Base-by-base conservation (phyloP, 2,113 vertebrate genomes). In the Oreochromis niloticus region DNA sequence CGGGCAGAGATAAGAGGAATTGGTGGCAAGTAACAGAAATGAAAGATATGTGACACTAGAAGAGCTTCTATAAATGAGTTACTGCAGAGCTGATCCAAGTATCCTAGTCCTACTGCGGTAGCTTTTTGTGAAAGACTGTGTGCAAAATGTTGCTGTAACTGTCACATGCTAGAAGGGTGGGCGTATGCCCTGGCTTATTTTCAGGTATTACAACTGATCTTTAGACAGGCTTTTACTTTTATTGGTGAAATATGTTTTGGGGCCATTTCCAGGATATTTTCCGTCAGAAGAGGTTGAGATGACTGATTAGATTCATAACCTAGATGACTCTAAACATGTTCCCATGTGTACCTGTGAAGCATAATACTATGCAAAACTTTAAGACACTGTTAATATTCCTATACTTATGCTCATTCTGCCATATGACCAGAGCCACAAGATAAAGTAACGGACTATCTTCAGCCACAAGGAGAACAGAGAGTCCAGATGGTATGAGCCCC, bases 1-100 rank as follows among this genome's bases (percentile, higher is more conserved):
- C 59, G 1, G 22, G 56, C 34, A 66, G 82, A 82, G 85, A 91
- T 87, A 81, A 89, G 86, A 91, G 32, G 88, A 89, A 75, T 3
- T 48, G 63, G 82, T 85, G 86, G 63, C 88, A 71, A 85, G 36
- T 52, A 57, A 52, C 52, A 79, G 68, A 83, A 87, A 86, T 90
- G 50, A 84, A 87, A 90, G 83, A 88, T 75, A 66, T 71, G 81
- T 57, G 71, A 68, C 87, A 50, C 71, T 24, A 39, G 59, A 73
- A 52, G 36, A 52, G 82, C 82, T 83, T 83, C 59, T 73, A 68
- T 82, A 80, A 83, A 66, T 81, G 34, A 91, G 73, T 56, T 73
- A 52, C 83, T 22, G 85, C 85, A 57, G 68, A 71, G 63, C 52
- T 75, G 24, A 83, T 84, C 54, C 75, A 10, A 85, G 63, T 52